These are phyloP conservation scores for Ornithorhynchus anatinus DNA, from an alignment of 2,113 vertebrate species.

Conservation along the genomic window DNA sequence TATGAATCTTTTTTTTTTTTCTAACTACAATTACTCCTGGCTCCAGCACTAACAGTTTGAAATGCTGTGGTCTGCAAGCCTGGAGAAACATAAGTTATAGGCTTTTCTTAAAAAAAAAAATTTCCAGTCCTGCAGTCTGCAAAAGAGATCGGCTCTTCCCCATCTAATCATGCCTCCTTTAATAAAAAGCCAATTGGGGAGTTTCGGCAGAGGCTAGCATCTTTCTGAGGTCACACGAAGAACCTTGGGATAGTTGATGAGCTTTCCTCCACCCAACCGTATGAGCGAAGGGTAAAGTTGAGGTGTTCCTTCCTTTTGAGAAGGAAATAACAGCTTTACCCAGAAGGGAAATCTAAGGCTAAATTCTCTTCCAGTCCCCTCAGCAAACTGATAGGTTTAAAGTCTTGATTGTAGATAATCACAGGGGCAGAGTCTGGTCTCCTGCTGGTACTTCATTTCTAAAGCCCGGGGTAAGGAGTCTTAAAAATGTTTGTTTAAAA, in stretches of 20 bases:
- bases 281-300: too few species aligned
- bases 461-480: background rate
- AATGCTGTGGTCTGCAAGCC: slow-evolving; percentile 27
- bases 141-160: background rate
- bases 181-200: background rate
- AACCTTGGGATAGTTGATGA: too few species aligned
- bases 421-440: background rate
- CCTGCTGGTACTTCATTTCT: background rate
- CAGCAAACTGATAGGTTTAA: too few species aligned
- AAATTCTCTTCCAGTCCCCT: background rate
- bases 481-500: background rate
- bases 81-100: background rate
- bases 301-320: too few species aligned
- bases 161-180: background rate
- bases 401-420: fast-evolving
- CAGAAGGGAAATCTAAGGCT: too few species aligned
- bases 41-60: slow-evolving; percentile 27
- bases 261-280: too few species aligned
- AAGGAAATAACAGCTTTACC: too few species aligned
- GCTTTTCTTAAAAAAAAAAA: slow-evolving; percentile 21
- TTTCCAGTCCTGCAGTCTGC: background rate
- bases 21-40: slow-evolving; percentile 47
- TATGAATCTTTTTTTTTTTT: slow-evolving; percentile 45
- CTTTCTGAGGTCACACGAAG: too few species aligned
- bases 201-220: too few species aligned